Conservation (phyloP, 2,888 invertebrate genomes). For the Nematopogon swammerdamellus region DNA sequence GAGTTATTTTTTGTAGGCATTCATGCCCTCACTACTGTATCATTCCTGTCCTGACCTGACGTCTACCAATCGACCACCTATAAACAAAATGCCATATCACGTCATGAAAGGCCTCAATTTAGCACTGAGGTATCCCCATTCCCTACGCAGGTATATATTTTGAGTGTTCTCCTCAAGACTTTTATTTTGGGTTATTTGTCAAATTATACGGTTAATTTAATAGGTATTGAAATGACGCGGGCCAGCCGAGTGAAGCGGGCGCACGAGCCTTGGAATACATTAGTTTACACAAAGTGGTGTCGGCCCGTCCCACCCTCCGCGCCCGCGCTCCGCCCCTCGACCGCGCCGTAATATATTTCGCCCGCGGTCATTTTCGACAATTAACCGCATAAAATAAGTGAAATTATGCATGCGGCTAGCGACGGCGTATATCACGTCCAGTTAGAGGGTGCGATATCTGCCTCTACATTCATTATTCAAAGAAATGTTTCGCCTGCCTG, state of each 20-base stretch:
- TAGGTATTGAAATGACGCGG: too few species aligned
- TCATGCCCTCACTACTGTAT: too few species aligned
- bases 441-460: conserved; percentile 53
- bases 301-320: not conserved
- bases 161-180: too few species aligned
- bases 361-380: conserved; percentile 56
- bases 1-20: too few species aligned
- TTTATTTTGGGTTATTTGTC: too few species aligned
- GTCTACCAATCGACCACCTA: too few species aligned
- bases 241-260: conserved; percentile 12
- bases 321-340: conserved; percentile 24
- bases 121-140: too few species aligned
- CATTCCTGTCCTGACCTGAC: too few species aligned
- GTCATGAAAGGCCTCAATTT: too few species aligned
- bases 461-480: conserved; percentile 54
- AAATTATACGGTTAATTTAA: too few species aligned
- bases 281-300: conserved; percentile 16
- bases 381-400: conserved; percentile 58
- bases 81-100: too few species aligned
- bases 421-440: conserved; percentile 58
- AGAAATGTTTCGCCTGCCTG: conserved; percentile 54
- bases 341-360: conserved; percentile 49
- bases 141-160: too few species aligned
- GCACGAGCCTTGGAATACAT: conserved; percentile 44
- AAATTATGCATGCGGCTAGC: conserved; percentile 57